A percentile compares a stretch with the other conserved stretches of the same genome.
Conservation (phyloP, 2,888 invertebrate genomes). For the Pachycephus smyrnensis region DNA sequence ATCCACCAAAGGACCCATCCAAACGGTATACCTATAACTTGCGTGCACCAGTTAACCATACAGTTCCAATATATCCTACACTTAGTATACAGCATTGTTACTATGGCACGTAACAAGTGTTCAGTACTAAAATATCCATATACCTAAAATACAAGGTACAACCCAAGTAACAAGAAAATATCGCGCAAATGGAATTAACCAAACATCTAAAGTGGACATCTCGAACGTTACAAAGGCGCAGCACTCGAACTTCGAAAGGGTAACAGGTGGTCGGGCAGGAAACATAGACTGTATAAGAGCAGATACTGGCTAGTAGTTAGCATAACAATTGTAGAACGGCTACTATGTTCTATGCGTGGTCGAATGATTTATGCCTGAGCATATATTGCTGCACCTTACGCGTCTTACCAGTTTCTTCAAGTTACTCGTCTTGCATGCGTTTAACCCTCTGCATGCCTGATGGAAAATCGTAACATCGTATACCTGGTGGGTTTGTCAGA, state of each 20-base stretch:
- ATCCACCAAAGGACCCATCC: not conserved
- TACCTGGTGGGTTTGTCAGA: no score
- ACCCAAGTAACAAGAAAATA: not conserved
- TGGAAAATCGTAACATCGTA: no score
- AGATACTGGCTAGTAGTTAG: constrained; percentile 61
- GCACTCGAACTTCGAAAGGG: constrained; percentile 45
- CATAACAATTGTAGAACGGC: constrained; percentile 64
- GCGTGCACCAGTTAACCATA: not conserved
- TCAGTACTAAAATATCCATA: not conserved
- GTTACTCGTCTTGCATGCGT: not conserved
- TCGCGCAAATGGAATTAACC: not conserved
- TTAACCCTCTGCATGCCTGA: no score
- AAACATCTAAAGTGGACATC: constrained; percentile 12
- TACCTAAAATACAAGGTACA: not conserved
- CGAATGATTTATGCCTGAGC: constrained; percentile 56
- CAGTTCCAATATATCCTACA: not conserved
- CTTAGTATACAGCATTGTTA: not conserved
- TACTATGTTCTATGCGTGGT: constrained; percentile 49
- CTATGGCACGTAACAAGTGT: not conserved
- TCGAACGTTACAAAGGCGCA: constrained; percentile 3
- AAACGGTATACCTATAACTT: not conserved
- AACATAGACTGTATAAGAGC: constrained; percentile 60
- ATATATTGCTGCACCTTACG: not conserved
- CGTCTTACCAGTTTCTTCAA: not conserved
- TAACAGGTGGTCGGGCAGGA: constrained; percentile 66